Percentiles rank a stretch among this genome's conserved stretches.
phyloP scores from a whole-genome alignment of 2,888 invertebrate genomes.

The Ophioninae sp. region DNA sequence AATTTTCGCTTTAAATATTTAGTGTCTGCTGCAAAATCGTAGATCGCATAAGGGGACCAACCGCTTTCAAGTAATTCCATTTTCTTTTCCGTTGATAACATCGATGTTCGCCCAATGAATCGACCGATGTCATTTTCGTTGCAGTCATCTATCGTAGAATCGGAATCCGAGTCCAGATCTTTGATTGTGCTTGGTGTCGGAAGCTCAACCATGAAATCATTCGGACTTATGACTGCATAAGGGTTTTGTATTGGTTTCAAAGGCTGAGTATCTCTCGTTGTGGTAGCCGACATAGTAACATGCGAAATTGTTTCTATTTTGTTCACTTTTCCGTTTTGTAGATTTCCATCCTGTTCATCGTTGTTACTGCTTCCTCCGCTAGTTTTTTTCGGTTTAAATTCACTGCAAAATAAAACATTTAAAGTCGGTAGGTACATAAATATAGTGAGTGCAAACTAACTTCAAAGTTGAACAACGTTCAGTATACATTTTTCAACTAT shows the following conservation, averaged over 20 bases:
- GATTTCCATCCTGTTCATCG: too few relatives aligned
- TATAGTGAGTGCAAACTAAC: too few relatives aligned
- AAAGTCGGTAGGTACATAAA: too few relatives aligned
- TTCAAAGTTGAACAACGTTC: too few relatives aligned
- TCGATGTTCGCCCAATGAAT: slow-evolving; percentile 3
- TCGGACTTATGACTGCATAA: neutral
- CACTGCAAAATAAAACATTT: slow-evolving; percentile 11
- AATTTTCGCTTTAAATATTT: neutral
- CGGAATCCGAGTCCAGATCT: neutral
- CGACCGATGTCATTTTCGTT: slow-evolving; percentile 16
- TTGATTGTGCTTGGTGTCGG: slow-evolving; percentile 1
- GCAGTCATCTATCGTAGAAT: neutral
- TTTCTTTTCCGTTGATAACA: slow-evolving; percentile 4
- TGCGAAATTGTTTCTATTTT: too few relatives aligned
- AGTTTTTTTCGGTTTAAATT: neutral
- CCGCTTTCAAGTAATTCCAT: slow-evolving; percentile 3
- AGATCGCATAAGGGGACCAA: neutral
- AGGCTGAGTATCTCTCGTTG: slow-evolving; percentile 5
- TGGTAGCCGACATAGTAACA: too few relatives aligned
- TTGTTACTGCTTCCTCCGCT: neutral
- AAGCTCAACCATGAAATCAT: slow-evolving; percentile 9
- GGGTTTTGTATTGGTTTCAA: neutral
- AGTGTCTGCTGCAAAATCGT: slow-evolving; percentile 5
- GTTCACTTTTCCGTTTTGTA: too few relatives aligned
- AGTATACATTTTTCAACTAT: too few relatives aligned